Conservation (phyloP, 2,888 invertebrate genomes). For the Idaea aversata region DNA sequence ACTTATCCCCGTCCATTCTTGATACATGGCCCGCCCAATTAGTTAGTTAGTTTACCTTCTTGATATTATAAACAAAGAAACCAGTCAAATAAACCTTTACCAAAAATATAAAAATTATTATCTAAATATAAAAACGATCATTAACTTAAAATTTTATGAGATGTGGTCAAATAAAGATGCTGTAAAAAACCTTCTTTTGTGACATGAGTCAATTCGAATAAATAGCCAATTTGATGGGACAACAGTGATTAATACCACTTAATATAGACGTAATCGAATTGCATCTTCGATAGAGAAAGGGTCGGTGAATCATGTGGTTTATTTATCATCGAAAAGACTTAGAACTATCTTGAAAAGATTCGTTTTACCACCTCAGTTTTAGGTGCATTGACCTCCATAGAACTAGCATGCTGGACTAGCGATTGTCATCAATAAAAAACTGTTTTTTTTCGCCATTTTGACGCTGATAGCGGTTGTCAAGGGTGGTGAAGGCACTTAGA, state of each 20-base stretch:
- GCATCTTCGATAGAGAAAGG: slow-evolving; percentile 12
- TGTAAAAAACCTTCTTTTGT: slow-evolving; percentile 1
- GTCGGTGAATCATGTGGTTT: background rate
- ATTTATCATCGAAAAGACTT: background rate
- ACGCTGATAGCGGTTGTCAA: too few relatives aligned
- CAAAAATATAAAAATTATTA: background rate
- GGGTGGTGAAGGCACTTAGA: too few relatives aligned
- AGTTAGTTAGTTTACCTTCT: slow-evolving; percentile 3
- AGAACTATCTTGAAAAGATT: slow-evolving; percentile 5
- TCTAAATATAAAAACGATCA: background rate
- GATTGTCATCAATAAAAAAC: too few relatives aligned
- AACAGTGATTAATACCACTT: slow-evolving; percentile 21
- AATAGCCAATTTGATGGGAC: slow-evolving; percentile 24
- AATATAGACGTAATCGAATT: slow-evolving; percentile 21
- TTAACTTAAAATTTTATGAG: slow-evolving; percentile 5
- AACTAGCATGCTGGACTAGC: too few relatives aligned
- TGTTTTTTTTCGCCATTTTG: too few relatives aligned
- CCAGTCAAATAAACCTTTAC: background rate
- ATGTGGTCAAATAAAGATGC: background rate
- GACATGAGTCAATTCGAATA: slow-evolving; percentile 16
- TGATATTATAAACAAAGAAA: background rate
- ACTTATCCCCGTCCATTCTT: too few relatives aligned
- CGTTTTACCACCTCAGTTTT: too few relatives aligned
- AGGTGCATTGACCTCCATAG: too few relatives aligned
- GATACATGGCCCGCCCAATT: too few relatives aligned